Evolutionary conservation across 2,888 invertebrate genomes (phyloP), one percentile per base, ranked within the genome.

Genomic region (Polydrusus pterygomalis): DNA sequence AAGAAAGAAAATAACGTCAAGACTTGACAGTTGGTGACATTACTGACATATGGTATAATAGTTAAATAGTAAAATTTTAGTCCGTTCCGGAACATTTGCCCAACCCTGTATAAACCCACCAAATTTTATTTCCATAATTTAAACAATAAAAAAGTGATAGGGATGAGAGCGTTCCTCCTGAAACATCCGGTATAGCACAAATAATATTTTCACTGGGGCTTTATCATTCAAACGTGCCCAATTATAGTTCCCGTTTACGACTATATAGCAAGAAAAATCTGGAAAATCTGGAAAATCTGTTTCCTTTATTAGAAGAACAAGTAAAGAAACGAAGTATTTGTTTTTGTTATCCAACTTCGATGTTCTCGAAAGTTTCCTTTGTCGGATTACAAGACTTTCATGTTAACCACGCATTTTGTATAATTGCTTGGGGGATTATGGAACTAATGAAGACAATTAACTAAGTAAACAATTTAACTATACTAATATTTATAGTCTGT

Each of bases 291-390:
- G 30, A 30, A 54, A 54, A 25, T 20, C 25, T 30, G 20, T n/a
- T 54, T 25, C 25, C 54, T 30, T n/a, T 54, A 54, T 54, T n/a
- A 54, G 8, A 54, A n/a, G 54, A n/a, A 30, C 30, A 54, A 25
- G 54, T 54, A 54, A 30, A 30, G 25, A 54, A 30, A 54, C 54
- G 51, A 54, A 25, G 54, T 58, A 38, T 58, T 34, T 58, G 58
- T 58, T 34, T 58, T 58, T 25, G 38, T 58, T 58, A 30, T 30
- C 56, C 30, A 56, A 56, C 58, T 38, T 17, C 34, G 17, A 58
- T 34, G 2, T n/a, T 58, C 34, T 38, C 13, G 13, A 38, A 56
- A 58, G 10, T 58, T 58, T 58, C 15, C 58, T 58, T 58, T 58
- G 18, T 6, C 34, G 9, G 11, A 17, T 17, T 34, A 34, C 34